Conservation (phyloP, 2,888 invertebrate species). For the Apodemia mormo region DNA sequence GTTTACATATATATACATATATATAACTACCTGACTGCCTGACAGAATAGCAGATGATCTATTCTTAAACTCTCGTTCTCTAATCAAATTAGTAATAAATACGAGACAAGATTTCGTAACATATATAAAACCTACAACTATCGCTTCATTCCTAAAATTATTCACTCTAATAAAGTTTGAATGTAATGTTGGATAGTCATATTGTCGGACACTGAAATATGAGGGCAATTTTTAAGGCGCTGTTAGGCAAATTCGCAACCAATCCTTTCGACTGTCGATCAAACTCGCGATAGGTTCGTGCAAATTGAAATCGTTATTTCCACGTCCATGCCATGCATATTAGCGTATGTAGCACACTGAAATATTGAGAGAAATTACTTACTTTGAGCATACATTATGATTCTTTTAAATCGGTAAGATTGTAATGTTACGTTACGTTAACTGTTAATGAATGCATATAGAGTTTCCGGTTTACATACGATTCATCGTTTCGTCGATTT, state of each 20-base stretch:
- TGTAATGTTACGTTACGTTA: no score
- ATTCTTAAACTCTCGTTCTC: no score
- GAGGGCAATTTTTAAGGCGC: constrained; percentile 15
- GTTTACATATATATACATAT: no score
- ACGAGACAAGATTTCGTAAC: no score
- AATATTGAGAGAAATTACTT: neutral
- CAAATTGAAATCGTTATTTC: constrained; percentile 17
- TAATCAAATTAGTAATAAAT: no score
- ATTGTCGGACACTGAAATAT: constrained; percentile 16
- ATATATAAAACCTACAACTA: neutral
- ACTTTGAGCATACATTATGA: neutral
- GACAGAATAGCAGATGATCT: no score
- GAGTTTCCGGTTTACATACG: no score
- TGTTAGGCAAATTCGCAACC: constrained; percentile 14
- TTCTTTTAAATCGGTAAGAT: no score
- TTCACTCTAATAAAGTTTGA: neutral
- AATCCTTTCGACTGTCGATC: constrained; percentile 16
- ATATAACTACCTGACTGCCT: no score
- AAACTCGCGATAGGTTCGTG: constrained; percentile 14
- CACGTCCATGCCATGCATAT: constrained; percentile 7
- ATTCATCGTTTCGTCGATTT: no score
- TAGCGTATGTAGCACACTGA: neutral
- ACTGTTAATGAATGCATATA: no score
- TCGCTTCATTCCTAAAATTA: neutral
- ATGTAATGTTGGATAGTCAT: constrained; percentile 2